Evolutionary conservation across 2,113 vertebrate species (phyloP).

Genomic region (Daphoenositta chrysoptera): DNA sequence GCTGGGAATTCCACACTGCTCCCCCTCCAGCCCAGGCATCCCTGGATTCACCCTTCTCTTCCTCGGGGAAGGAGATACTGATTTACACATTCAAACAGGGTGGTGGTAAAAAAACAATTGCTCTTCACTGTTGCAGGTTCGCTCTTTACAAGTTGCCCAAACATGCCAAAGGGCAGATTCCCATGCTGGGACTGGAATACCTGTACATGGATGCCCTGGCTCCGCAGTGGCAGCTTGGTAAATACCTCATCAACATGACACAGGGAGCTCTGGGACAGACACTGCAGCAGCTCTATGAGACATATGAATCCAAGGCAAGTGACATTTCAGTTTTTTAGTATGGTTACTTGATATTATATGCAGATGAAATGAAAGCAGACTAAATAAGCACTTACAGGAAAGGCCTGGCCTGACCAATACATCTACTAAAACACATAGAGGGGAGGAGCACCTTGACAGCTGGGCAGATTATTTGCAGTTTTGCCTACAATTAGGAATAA

Average conservation of each 20-base stretch:
- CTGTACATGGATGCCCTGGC: conserved; percentile 84
- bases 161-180: conserved; percentile 50
- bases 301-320: conserved; percentile 73
- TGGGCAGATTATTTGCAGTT: not conserved
- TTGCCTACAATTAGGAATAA: not conserved
- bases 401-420: not conserved
- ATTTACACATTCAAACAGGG: not conserved
- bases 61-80: not conserved
- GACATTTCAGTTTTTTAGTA: not conserved
- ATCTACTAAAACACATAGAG: not conserved
- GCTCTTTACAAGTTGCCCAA: conserved; percentile 87
- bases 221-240: conserved; percentile 76
- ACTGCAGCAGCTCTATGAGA: conserved; percentile 81
- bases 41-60: not conserved
- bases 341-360: not conserved
- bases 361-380: not conserved
- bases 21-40: not conserved
- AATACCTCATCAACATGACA: conserved; percentile 78
- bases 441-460: not conserved
- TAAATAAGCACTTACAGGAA: not conserved
- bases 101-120: not conserved
- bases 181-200: conserved; percentile 83
- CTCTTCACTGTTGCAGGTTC: conserved; percentile 76
- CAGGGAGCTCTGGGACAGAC: conserved; percentile 78
- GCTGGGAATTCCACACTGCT: not conserved